phyloP scores from a whole-genome alignment of 2,797 vertebrate genomes.

The Simalia tracyae region DNA sequence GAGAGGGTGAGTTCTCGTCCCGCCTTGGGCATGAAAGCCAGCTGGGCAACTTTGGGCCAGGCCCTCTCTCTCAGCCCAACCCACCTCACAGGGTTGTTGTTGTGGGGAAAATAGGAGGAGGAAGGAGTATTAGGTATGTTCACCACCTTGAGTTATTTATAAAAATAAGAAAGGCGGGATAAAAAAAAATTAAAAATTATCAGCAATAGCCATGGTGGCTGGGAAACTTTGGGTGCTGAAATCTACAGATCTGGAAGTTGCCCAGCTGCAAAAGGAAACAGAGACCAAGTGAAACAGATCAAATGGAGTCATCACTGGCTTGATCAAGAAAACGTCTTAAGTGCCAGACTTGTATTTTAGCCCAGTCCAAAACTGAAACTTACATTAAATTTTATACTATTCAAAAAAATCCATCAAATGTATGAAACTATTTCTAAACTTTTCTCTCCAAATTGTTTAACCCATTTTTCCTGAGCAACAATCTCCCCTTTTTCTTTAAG shows the following conservation, averaged over 20 bases:
- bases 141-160: too few relatives aligned
- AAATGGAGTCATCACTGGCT: background rate
- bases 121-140: too few relatives aligned
- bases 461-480: background rate
- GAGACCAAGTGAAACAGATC: background rate
- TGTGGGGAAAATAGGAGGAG: too few relatives aligned
- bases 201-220: background rate
- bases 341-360: background rate
- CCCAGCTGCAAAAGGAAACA: background rate
- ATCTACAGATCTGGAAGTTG: background rate
- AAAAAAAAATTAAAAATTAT: background rate
- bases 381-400: background rate
- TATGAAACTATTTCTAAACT: background rate
- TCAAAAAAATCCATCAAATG: background rate
- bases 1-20: too few relatives aligned
- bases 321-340: background rate
- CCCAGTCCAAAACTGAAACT: background rate
- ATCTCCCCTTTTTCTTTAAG: background rate
- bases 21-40: too few relatives aligned
- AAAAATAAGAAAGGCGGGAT: too few relatives aligned
- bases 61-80: too few relatives aligned
- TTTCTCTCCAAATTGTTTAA: background rate
- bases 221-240: background rate
- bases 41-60: too few relatives aligned
- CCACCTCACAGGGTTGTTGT: too few relatives aligned